Evolutionary conservation across 2,113 vertebrate genomes (phyloP), one percentile per base, ranked within the genome.

Genomic region (Chlamydotis undulata): DNA sequence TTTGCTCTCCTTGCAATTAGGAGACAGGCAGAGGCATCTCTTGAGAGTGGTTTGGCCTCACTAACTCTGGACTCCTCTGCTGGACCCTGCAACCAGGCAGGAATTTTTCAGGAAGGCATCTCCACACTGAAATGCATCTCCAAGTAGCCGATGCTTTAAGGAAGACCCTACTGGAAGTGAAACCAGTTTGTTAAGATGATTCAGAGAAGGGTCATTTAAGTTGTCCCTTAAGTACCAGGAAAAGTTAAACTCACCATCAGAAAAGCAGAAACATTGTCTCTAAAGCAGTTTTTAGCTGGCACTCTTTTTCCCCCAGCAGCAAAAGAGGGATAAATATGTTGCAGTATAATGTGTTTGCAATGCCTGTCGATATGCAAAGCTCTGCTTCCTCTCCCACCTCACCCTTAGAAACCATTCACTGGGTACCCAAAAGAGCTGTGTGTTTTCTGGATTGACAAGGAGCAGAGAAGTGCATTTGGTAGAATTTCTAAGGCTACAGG

Each of bases 191-290:
- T 91, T 90, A 15, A 96, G 24, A 5, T 25, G 24, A 55, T 68
- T 87, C 92, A 93, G 73, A 6, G 92, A 87, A 39, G 74, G 86
- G 39, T 94, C 83, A 61, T 92, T 93, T 49, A 96, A 81, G 17
- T 94, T 95, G 63, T 96, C 95, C 45, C 95, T 98, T 82, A 49
- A 95, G 79, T n/a, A 57, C 23, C 76, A 77, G 50, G 11, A 57
- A 69, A 65, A 71, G 19, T 29, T 25, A 74, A 49, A 92, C 25
- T 61, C 17, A 8, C 16, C 33, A 23, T 37, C 43, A 64, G 26
- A 39, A 93, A 83, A 60, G 43, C 26, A 67, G 12, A 69, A 52
- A 41, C 4, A 21, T 22, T 33, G 23, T 49, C 33, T 82, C 43
- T 25, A 37, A 88, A 61, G 24, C 19, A 28, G 21, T 4, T 77